Evolutionary conservation across 1,140 invertebrate genomes (phyloP).

Genomic region (Neodiprion virginianus): DNA sequence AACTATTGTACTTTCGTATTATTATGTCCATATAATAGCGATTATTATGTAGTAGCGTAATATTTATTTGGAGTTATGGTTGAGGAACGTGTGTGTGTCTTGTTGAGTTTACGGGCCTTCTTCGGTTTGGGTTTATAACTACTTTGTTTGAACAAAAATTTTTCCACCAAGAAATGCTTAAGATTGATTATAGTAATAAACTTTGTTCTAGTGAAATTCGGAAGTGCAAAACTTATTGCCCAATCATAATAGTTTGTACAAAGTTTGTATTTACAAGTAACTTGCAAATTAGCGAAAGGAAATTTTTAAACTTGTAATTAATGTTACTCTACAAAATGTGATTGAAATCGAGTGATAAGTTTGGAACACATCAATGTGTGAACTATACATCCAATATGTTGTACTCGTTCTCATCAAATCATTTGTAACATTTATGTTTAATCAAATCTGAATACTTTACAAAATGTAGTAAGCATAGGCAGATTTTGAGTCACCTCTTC

Average conservation of each 20-base stretch:
- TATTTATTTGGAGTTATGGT: constrained; percentile 15
- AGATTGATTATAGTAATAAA: constrained; percentile 6
- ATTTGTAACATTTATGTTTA: not conserved
- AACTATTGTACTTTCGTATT: not conserved
- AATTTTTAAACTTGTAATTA: too few relatives aligned
- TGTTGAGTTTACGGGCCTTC: not conserved
- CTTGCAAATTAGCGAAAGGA: too few relatives aligned
- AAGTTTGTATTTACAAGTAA: too few relatives aligned
- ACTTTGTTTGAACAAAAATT: not conserved
- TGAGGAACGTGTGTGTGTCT: constrained; percentile 21
- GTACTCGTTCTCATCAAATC: too few relatives aligned
- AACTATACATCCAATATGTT: too few relatives aligned
- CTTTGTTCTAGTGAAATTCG: constrained; percentile 13
- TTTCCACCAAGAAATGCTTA: not conserved
- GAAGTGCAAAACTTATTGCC: constrained; percentile 3
- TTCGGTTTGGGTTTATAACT: not conserved
- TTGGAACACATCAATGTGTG: too few relatives aligned
- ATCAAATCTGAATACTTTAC: constrained; percentile 10
- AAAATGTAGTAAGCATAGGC: constrained; percentile 4
- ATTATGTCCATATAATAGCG: not conserved
- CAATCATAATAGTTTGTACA: constrained; percentile 12
- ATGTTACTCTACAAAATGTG: too few relatives aligned
- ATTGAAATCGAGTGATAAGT: too few relatives aligned
- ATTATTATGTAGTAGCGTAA: not conserved
- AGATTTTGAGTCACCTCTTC: not conserved